A percentile compares a stretch with the other conserved stretches of the same genome.
Conservation (phyloP, 2,113 vertebrate genomes). For the Empidonax alnorum region DNA sequence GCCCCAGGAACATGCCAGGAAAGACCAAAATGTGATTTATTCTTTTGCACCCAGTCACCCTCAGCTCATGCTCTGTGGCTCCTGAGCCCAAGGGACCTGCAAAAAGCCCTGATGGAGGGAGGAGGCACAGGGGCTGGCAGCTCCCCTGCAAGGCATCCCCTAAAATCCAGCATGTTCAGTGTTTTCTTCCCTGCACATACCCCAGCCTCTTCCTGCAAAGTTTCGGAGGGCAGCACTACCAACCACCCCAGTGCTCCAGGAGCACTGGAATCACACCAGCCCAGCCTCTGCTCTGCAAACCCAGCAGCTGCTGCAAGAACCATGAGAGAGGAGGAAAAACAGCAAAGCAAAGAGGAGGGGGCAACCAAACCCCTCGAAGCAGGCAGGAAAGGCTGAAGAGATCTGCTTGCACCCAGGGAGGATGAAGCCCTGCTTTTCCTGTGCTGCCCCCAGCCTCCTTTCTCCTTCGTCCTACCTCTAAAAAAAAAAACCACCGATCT, state of each 20-base stretch:
- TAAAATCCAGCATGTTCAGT: accelerated
- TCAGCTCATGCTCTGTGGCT: neutral
- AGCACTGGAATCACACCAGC: neutral
- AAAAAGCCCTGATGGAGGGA: neutral
- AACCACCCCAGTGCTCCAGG: neutral
- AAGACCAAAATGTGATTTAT: neutral
- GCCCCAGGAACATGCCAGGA: neutral
- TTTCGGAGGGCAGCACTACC: neutral
- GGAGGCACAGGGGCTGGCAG: neutral
- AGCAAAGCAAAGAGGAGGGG: neutral
- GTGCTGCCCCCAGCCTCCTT: neutral
- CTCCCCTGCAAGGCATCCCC: neutral
- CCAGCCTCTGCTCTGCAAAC: neutral
- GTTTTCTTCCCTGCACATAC: neutral
- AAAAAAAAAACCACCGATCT: neutral
- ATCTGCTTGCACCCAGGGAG: neutral
- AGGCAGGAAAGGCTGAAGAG: neutral
- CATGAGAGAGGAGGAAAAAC: neutral
- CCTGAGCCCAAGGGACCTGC: neutral
- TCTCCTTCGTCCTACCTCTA: neutral
- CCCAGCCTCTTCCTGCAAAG: neutral
- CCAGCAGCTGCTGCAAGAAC: neutral
- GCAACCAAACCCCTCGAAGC: neutral
- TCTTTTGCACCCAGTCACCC: neutral
- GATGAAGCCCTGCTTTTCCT: neutral